Conservation (phyloP, 2,797 vertebrate species). For the Sebastes diploproa region DNA sequence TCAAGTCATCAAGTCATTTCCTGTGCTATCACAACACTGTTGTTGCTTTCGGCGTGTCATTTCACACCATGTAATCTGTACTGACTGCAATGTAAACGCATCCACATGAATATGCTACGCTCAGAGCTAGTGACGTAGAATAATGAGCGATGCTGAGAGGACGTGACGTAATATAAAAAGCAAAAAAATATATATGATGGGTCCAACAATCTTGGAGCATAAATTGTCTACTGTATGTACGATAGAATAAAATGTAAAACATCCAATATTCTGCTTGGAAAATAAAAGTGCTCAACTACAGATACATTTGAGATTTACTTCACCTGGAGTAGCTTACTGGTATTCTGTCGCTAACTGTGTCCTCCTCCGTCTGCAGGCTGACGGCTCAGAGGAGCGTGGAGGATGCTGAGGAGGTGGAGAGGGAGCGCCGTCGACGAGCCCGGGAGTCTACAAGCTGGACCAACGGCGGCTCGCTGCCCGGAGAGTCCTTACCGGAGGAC, state of each 20-base stretch:
- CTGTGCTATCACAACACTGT: no score
- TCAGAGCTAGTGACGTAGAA: no score
- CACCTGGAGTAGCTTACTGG: neutral
- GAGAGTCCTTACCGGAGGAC: conserved; percentile 55
- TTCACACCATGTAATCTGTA: no score
- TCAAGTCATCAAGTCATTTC: no score
- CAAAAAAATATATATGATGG: no score
- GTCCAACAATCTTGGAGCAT: no score
- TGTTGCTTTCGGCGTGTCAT: no score
- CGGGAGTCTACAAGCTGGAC: conserved; percentile 71
- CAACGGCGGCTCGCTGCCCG: conserved; percentile 34
- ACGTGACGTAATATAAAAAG: no score
- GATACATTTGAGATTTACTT: neutral
- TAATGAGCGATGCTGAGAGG: no score
- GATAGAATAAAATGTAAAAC: neutral
- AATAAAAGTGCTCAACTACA: neutral
- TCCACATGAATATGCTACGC: no score
- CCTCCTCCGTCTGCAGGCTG: conserved; percentile 60
- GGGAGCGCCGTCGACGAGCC: conserved; percentile 83
- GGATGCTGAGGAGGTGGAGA: conserved; percentile 89
- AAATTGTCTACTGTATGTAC: no score
- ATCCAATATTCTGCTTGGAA: neutral
- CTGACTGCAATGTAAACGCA: no score
- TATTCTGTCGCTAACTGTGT: neutral
- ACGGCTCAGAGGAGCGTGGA: conserved; percentile 91